phyloP scores from a whole-genome alignment of 1,140 invertebrate species.

The Sitophilus oryzae region DNA sequence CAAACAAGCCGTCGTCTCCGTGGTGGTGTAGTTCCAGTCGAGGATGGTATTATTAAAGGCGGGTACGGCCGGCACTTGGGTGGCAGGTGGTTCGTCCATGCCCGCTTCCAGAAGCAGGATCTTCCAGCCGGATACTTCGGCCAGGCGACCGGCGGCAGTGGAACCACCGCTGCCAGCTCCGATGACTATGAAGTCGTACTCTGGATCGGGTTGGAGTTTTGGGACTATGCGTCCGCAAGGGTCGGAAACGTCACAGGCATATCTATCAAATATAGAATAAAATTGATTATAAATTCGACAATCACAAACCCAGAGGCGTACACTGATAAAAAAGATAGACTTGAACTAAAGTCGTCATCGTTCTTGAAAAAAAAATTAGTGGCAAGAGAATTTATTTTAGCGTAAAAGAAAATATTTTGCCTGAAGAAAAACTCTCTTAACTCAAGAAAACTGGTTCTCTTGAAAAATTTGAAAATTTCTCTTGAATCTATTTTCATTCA shows the following conservation, averaged over 20 bases:
- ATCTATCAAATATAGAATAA: constrained; percentile 7
- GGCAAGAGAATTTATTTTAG: background rate
- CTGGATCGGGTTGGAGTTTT: constrained; percentile 35
- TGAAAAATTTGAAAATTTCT: too few relatives aligned
- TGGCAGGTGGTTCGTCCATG: constrained; percentile 47
- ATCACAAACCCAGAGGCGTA: background rate
- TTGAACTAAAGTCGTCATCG: background rate
- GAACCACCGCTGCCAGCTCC: constrained; percentile 52
- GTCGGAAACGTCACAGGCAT: constrained; percentile 42
- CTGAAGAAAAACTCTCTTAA: background rate
- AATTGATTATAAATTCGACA: background rate
- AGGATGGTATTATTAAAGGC: constrained; percentile 56
- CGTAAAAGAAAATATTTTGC: background rate
- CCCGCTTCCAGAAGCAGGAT: constrained; percentile 49
- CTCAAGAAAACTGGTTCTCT: too few relatives aligned
- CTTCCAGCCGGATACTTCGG: constrained; percentile 29
- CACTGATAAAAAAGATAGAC: background rate
- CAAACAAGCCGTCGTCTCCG: constrained; percentile 47
- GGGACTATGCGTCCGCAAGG: constrained; percentile 44
- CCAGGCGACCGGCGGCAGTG: constrained; percentile 47
- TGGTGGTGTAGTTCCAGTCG: constrained; percentile 52
- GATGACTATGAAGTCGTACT: constrained; percentile 52
- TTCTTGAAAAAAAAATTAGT: too few relatives aligned
- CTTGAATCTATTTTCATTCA: too few relatives aligned
- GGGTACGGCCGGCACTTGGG: constrained; percentile 47